Base-by-base conservation (phyloP, 2,888 invertebrate genomes). In the Aspidiotus destructor region DNA sequence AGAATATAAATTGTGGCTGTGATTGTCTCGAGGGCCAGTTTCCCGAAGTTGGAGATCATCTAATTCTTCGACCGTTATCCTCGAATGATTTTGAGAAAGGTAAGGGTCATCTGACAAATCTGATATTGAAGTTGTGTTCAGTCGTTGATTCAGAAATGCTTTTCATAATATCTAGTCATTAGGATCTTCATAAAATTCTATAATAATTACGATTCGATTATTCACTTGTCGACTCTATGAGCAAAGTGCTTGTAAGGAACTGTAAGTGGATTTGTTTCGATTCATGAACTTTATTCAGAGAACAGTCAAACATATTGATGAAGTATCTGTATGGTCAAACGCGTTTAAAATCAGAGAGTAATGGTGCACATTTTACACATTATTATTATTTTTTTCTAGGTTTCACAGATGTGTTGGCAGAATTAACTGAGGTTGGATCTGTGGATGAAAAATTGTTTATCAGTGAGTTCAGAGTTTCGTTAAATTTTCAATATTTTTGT, bases 401-500 rank as follows among this genome's bases (percentile, higher is more conserved):
- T 0, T 93, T 89, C 75, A 76, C 92, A 67, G 83, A 88, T 73
- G 79, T 95, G 62, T 80, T 96, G 10, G 80, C 85, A 6, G 92
- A 96, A 77, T 80, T 96, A 53, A 95, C 95, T 2, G 81, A 83
- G 71, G 92, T 93, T 16, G 96, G 95, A 70, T 85, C 87, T 77
- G 81, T 94, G 28, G 81, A 84, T 41, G 81, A 84, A 74, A 85
- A 87, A 73, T 85, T 87, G 74, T 95, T 91, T 82, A 81, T 87
- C 80, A 86, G 94, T 93, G 81, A 81, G 83, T 79, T 61, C n/a
- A n/a, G n/a, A n/a, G n/a, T n/a, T n/a, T n/a, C n/a, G n/a, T n/a
- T n/a, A n/a, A n/a, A n/a, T n/a, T n/a, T n/a, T n/a, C n/a, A n/a
- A n/a, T n/a, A n/a, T n/a, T n/a, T n/a, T n/a, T n/a, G n/a, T n/a